Conservation (phyloP, 2,113 vertebrate species). For the Entosphenus tridentatus region DNA sequence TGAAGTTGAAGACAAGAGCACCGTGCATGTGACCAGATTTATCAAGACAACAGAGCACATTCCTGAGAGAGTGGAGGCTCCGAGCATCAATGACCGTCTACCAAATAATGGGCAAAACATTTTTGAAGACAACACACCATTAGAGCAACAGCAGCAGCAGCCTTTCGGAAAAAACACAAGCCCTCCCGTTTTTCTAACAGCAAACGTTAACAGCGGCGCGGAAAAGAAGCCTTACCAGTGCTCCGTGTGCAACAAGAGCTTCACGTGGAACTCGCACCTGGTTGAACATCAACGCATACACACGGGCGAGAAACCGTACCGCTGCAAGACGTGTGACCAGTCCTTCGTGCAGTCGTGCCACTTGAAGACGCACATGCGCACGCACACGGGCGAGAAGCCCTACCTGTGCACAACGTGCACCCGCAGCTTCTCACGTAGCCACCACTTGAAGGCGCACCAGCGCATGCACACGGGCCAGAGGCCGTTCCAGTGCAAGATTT, state of each 20-base stretch:
- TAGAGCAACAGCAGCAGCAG: no score
- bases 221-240: not conserved
- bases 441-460: not conserved
- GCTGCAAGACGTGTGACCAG: slow-evolving; percentile 1
- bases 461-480: slow-evolving; percentile 5
- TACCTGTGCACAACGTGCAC: slow-evolving; percentile 4
- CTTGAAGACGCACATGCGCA: slow-evolving; percentile 1
- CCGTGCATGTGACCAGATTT: no score
- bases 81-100: no score
- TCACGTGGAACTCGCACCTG: not conserved
- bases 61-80: no score
- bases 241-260: not conserved
- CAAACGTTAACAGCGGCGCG: not conserved
- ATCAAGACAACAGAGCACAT: no score
- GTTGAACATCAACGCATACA: not conserved
- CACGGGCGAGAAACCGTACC: not conserved
- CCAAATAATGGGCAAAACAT: no score
- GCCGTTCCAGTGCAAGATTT: slow-evolving; percentile 4
- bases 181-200: no score
- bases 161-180: no score
- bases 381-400: not conserved
- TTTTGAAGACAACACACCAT: no score
- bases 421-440: not conserved
- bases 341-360: not conserved
- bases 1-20: no score